Evolutionary conservation across 2,113 vertebrate species (phyloP).

Genomic region (Camelus dromedarius): DNA sequence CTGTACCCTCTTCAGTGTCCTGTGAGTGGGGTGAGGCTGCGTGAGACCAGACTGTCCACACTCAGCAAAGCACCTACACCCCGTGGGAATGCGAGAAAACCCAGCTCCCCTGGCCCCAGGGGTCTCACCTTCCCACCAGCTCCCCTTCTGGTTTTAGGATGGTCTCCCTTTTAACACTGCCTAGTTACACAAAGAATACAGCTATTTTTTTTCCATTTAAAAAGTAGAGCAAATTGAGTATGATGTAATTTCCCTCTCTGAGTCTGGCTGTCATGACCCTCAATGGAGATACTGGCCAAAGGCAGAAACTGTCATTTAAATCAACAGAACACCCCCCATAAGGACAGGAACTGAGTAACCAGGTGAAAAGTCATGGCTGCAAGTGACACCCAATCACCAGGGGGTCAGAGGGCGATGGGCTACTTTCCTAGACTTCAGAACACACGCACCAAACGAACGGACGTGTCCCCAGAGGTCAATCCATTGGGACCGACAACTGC

Average conservation of each 20-base stretch:
- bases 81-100: neutral
- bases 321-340: accelerated
- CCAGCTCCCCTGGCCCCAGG: neutral
- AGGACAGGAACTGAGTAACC: neutral
- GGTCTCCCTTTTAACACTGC: neutral
- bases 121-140: neutral
- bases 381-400: neutral
- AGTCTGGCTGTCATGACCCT: neutral
- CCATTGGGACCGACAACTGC: neutral
- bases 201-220: neutral
- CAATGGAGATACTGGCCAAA: neutral
- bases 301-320: neutral
- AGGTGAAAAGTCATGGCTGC: neutral
- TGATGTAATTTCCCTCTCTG: neutral
- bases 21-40: neutral
- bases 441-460: neutral
- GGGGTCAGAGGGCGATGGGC: neutral
- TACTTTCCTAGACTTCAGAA: neutral
- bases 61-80: neutral
- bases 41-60: neutral
- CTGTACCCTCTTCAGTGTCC: neutral
- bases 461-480: neutral
- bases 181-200: neutral
- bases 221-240: neutral
- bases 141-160: neutral